Percentiles rank a stretch among this genome's conserved stretches.
Conservation (phyloP, 1,140 invertebrate species). For the Metopolophium dirhodum region DNA sequence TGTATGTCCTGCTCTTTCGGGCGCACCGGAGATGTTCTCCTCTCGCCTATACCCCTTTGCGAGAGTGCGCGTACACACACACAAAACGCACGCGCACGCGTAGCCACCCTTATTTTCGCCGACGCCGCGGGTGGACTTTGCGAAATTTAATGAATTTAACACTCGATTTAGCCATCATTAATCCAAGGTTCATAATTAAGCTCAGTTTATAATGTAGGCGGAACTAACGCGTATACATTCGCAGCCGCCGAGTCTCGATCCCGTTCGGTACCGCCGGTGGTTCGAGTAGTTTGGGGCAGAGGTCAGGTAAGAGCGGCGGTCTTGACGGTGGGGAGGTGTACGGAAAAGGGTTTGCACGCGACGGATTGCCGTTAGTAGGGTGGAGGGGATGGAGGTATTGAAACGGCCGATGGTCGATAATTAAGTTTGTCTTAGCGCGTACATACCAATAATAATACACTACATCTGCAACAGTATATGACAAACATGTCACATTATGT, state of each 20-base stretch:
- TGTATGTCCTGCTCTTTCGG: neutral
- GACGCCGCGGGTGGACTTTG: slow-evolving; percentile 36
- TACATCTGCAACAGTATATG: neutral
- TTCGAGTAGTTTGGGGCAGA: neutral
- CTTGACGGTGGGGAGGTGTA: neutral
- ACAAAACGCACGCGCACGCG: neutral
- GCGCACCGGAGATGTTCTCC: neutral
- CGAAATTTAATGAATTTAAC: slow-evolving; percentile 56
- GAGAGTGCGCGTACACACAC: neutral
- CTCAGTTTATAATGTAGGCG: slow-evolving; percentile 36
- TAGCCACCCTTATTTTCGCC: neutral
- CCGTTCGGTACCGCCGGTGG: neutral
- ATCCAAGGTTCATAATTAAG: slow-evolving; percentile 53
- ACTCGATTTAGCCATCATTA: slow-evolving; percentile 54
- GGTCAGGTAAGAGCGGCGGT: neutral
- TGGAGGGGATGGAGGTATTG: neutral
- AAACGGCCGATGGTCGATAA: slow-evolving; percentile 36
- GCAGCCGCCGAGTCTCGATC: neutral
- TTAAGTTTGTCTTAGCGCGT: slow-evolving; percentile 24
- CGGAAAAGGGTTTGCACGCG: neutral
- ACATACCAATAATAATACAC: neutral
- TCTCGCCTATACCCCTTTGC: neutral
- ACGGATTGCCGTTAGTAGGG: neutral
- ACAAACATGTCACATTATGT: neutral
- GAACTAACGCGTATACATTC: slow-evolving; percentile 24